These are phyloP conservation scores for Andinoacara biseriatus DNA, from an alignment of 2,113 vertebrate species.

Conservation along the genomic window DNA sequence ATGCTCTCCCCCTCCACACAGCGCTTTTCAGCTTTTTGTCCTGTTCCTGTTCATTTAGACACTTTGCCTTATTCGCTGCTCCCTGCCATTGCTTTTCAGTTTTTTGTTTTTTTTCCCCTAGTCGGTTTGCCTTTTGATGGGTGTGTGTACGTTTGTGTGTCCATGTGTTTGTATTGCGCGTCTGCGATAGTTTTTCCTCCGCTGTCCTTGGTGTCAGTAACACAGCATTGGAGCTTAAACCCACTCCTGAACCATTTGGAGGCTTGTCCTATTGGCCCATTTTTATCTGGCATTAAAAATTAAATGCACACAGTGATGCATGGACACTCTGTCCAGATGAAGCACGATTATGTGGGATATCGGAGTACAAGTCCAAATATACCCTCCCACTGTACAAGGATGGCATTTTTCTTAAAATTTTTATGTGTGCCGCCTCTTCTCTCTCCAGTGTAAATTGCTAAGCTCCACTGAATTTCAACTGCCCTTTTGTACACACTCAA, in stretches of 20 bases:
- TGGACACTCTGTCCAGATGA: slow-evolving; percentile 39
- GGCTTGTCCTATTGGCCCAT: slow-evolving; percentile 41
- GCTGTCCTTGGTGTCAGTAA: slow-evolving; percentile 30
- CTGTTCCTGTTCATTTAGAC: slow-evolving; percentile 56
- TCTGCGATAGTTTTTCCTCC: neutral
- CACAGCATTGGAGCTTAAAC: slow-evolving; percentile 41
- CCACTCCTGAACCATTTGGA: slow-evolving; percentile 33
- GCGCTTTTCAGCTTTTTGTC: slow-evolving; percentile 53
- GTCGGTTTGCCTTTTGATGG: neutral
- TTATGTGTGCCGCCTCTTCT: neutral
- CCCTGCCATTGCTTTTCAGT: neutral
- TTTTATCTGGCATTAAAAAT: slow-evolving; percentile 66
- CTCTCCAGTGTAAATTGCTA: slow-evolving; percentile 30
- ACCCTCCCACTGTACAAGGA: slow-evolving; percentile 26
- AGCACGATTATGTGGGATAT: slow-evolving; percentile 24
- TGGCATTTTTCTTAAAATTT: slow-evolving; percentile 19
- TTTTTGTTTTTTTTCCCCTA: neutral
- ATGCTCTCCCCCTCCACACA: slow-evolving; percentile 60
- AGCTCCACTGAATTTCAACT: slow-evolving; percentile 46
- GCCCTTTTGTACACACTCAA: slow-evolving; percentile 31
- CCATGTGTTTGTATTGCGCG: neutral
- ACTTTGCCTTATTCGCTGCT: slow-evolving; percentile 33
- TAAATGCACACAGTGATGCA: slow-evolving; percentile 45
- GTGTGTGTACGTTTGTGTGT: neutral
- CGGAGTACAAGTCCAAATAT: slow-evolving; percentile 46